A percentile compares a stretch with the other conserved stretches of the same genome.
Evolutionary conservation across 2,797 vertebrate genomes (phyloP).

Genomic region (Spea hammondii): DNA sequence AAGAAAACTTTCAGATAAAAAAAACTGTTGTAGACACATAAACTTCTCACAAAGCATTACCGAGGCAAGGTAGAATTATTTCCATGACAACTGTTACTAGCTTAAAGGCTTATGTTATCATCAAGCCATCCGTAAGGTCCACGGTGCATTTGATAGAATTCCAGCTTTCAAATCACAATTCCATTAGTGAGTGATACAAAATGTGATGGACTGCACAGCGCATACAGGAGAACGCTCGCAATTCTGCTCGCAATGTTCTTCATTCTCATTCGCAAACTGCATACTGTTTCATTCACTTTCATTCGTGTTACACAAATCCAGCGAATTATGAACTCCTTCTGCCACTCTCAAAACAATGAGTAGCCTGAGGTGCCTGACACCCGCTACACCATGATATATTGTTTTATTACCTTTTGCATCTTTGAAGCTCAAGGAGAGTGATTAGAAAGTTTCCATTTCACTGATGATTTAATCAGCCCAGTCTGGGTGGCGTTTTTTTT

Average conservation of each 20-base stretch:
- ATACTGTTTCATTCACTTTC: background rate
- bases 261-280: background rate
- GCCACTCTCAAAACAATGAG: constrained; percentile 1
- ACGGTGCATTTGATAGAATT: constrained; percentile 25
- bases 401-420: constrained; percentile 41
- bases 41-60: constrained; percentile 22
- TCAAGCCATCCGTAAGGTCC: constrained; percentile 32
- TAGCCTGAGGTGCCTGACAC: constrained; percentile 4
- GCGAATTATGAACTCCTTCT: background rate
- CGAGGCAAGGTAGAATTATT: constrained; percentile 42
- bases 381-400: constrained; percentile 17
- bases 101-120: constrained; percentile 46
- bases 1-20: constrained; percentile 3
- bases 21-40: constrained; percentile 12
- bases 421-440: constrained; percentile 39
- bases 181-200: constrained; percentile 35
- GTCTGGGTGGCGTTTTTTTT: constrained; percentile 28
- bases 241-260: background rate
- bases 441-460: constrained; percentile 46
- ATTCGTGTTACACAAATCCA: background rate
- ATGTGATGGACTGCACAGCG: constrained; percentile 20
- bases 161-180: constrained; percentile 35
- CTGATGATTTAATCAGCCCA: constrained; percentile 47
- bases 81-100: constrained; percentile 48
- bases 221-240: background rate